phyloP scores from a whole-genome alignment of 2,888 invertebrate genomes.

The Doris montereyensis region DNA sequence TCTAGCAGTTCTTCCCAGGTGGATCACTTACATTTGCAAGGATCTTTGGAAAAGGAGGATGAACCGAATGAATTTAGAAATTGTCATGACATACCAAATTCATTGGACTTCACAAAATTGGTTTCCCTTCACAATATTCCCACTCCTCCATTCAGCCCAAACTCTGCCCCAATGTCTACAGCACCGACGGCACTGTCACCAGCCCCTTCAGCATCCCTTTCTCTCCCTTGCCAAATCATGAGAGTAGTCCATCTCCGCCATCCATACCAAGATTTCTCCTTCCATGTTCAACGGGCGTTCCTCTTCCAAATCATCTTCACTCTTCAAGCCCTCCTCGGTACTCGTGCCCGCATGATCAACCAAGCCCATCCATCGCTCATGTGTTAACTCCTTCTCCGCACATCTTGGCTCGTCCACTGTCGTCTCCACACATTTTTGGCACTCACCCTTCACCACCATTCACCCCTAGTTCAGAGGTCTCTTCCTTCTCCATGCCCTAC shows the following conservation, averaged over 20 bases:
- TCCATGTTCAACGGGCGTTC: not conserved
- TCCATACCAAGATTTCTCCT: not conserved
- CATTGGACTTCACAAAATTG: too few relatives aligned
- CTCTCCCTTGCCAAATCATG: not conserved
- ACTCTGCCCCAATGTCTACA: conserved; percentile 3
- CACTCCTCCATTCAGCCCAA: conserved; percentile 36
- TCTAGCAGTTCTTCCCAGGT: too few relatives aligned
- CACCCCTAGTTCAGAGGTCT: conserved; percentile 30
- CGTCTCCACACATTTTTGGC: conserved; percentile 29
- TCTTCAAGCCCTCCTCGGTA: not conserved
- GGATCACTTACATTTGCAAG: too few relatives aligned
- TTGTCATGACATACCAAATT: too few relatives aligned
- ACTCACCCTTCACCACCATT: conserved; percentile 40
- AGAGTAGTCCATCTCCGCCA: not conserved
- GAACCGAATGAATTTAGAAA: too few relatives aligned
- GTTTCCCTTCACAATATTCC: conserved; percentile 34
- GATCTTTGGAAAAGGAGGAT: too few relatives aligned
- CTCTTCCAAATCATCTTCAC: not conserved
- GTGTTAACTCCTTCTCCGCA: conserved; percentile 1
- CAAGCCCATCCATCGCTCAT: not conserved
- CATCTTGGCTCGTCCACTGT: not conserved
- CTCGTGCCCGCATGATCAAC: not conserved
- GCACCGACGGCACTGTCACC: not conserved
- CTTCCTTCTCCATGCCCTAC: conserved; percentile 27
- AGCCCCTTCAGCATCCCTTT: not conserved